A percentile compares a stretch with the other conserved stretches of the same genome.
These are phyloP conservation scores for Mus pahari DNA, from an alignment of 2,113 vertebrate species.

Conservation along the genomic window DNA sequence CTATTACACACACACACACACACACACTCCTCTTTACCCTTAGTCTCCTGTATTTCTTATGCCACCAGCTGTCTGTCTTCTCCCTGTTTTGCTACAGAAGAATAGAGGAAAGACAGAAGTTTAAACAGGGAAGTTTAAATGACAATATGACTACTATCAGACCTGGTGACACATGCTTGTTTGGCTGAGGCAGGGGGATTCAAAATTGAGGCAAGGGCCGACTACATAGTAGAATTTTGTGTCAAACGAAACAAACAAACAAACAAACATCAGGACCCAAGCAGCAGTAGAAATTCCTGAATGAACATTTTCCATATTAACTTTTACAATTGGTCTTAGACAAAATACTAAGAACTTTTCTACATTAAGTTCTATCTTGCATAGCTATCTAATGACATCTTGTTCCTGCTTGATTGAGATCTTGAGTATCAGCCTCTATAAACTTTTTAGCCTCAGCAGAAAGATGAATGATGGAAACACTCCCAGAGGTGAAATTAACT, in stretches of 20 bases:
- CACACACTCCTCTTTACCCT: not conserved
- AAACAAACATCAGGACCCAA: not conserved
- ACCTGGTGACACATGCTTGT: not conserved
- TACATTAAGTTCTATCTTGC: not conserved
- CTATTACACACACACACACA: not conserved
- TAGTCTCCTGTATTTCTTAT: not conserved
- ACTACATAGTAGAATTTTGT: not conserved
- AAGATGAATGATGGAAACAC: not conserved
- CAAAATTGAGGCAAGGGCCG: not conserved
- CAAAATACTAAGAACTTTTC: not conserved
- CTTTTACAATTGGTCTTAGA: not conserved
- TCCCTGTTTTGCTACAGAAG: not conserved
- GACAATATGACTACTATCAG: not conserved
- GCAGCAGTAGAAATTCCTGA: not conserved
- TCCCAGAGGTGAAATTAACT: not conserved
- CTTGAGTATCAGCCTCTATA: not conserved
- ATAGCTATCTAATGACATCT: not conserved
- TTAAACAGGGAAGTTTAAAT: not conserved
- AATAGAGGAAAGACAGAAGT: not conserved
- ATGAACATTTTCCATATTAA: not conserved
- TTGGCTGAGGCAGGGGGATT: not conserved
- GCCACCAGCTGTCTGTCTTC: constrained; percentile 41
- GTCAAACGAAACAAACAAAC: not conserved
- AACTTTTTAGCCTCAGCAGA: not conserved
- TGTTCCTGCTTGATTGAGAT: not conserved